phyloP scores from a whole-genome alignment of 2,113 vertebrate genomes.

The Smithornis capensis region DNA sequence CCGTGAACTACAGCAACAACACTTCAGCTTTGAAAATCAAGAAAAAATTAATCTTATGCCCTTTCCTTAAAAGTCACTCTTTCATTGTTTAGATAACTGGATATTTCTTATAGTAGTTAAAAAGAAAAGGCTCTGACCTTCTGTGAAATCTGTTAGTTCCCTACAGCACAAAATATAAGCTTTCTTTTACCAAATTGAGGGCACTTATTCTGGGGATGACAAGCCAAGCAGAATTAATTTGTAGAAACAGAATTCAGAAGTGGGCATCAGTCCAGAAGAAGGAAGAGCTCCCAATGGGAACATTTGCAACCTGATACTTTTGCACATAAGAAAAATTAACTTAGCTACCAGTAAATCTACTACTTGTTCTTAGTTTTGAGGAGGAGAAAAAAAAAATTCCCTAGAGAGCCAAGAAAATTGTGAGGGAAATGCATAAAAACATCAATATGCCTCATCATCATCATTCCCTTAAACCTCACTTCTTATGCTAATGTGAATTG shows the following conservation, averaged over 20 bases:
- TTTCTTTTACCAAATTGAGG: neutral
- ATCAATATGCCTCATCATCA: neutral
- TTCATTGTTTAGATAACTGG: neutral
- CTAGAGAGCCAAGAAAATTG: neutral
- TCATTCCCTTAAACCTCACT: neutral
- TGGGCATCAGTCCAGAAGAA: neutral
- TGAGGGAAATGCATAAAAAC: neutral
- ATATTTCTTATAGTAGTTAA: neutral
- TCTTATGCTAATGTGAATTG: neutral
- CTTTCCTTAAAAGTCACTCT: neutral
- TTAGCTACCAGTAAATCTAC: neutral
- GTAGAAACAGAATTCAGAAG: slow-evolving; percentile 3
- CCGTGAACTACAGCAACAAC: neutral
- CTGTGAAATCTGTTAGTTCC: neutral
- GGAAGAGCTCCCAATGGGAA: neutral
- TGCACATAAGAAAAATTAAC: neutral
- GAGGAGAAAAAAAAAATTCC: neutral
- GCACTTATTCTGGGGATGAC: neutral
- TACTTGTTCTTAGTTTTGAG: neutral
- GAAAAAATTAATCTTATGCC: neutral
- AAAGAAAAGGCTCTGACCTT: neutral
- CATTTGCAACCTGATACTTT: slow-evolving; percentile 13
- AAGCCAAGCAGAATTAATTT: slow-evolving; percentile 1
- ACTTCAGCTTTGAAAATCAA: neutral
- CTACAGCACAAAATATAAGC: neutral